phyloP scores from a whole-genome alignment of 2,113 vertebrate species.

The Phylloscopus trochiloides region DNA sequence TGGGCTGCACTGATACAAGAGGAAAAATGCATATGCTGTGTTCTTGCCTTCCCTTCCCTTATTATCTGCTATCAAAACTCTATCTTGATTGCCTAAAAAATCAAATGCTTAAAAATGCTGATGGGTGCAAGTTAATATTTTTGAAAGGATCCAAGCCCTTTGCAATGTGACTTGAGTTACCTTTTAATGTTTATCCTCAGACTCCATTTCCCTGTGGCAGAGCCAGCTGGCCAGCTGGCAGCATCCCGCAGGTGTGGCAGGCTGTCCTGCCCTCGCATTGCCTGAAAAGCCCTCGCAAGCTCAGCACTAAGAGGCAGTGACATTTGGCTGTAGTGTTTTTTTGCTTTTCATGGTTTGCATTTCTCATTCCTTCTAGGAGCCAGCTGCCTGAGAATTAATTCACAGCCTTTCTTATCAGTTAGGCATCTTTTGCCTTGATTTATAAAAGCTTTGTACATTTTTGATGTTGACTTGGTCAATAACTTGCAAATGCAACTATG shows the following conservation, averaged over 20 bases:
- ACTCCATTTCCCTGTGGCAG: not conserved
- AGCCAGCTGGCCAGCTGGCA: not conserved
- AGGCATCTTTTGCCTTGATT: not conserved
- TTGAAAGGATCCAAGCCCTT: not conserved
- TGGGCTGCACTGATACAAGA: not conserved
- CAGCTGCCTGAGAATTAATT: not conserved
- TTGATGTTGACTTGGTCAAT: not conserved
- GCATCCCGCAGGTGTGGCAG: not conserved
- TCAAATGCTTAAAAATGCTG: not conserved
- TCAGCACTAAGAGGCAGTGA: not conserved
- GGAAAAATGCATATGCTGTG: not conserved
- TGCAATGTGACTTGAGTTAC: not conserved
- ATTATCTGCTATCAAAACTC: not conserved
- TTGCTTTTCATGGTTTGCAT: not conserved
- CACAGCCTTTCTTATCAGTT: not conserved
- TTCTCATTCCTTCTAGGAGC: not conserved
- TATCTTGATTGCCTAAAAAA: not conserved
- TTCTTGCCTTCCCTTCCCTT: not conserved
- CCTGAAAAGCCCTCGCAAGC: conserved; percentile 23
- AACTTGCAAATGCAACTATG: not conserved
- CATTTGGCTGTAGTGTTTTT: not conserved
- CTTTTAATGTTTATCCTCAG: not conserved
- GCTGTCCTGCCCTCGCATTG: not conserved
- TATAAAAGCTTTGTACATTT: not conserved
- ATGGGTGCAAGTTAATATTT: not conserved